These are phyloP conservation scores for Elaeidobius kamerunicus DNA, from an alignment of 2,888 invertebrate genomes.

Conservation along the genomic window DNA sequence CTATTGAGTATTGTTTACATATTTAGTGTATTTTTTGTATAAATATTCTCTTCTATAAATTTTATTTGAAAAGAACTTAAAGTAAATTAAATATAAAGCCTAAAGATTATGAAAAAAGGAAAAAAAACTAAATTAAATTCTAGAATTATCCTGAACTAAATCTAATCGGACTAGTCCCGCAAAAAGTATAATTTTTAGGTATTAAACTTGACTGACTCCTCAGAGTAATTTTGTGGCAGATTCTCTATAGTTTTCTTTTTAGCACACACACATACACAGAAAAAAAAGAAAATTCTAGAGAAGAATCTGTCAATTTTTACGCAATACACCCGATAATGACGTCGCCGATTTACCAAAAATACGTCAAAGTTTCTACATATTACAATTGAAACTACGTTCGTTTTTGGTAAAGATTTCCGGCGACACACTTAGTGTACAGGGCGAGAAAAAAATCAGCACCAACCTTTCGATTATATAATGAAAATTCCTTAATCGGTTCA, in stretches of 20 bases:
- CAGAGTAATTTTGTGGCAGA: conserved; percentile 38
- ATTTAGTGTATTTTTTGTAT: no score
- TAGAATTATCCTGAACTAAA: neutral
- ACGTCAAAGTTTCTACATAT: conserved; percentile 3
- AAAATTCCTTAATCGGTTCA: no score
- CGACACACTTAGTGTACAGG: conserved; percentile 1
- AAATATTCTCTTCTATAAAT: no score
- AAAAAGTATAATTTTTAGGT: conserved; percentile 26
- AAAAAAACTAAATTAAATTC: neutral
- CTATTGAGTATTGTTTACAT: no score
- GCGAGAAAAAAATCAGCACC: neutral
- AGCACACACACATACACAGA: neutral
- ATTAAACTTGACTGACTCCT: conserved; percentile 24
- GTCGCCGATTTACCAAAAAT: conserved; percentile 23
- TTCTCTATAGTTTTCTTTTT: conserved; percentile 29
- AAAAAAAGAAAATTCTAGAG: conserved; percentile 17
- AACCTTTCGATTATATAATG: no score
- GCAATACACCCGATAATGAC: conserved; percentile 38
- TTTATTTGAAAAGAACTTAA: no score
- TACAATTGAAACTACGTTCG: neutral
- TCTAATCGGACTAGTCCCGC: conserved; percentile 11
- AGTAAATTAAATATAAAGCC: no score
- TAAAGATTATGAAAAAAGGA: no score
- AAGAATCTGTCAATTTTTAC: conserved; percentile 39
- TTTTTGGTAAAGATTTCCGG: neutral